These are phyloP conservation scores for Callospermophilus lateralis DNA, from an alignment of 2,113 vertebrate species.

Conservation along the genomic window DNA sequence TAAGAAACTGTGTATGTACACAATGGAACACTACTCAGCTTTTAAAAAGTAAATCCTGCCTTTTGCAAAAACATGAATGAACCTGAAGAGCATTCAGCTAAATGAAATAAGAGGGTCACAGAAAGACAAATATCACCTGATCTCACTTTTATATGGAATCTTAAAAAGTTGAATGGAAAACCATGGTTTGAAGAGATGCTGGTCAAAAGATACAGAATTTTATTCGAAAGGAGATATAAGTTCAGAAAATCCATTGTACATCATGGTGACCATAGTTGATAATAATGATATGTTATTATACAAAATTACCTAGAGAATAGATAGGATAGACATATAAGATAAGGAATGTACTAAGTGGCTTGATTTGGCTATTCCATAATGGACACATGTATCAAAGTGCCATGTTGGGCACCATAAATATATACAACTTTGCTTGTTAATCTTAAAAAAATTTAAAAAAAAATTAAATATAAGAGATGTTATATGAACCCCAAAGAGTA, in stretches of 20 bases:
- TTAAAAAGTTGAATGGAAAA: background rate
- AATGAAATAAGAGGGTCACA: background rate
- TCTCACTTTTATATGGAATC: background rate
- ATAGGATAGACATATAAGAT: background rate
- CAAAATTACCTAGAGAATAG: no score
- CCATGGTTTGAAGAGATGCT: accelerated
- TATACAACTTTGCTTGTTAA: background rate
- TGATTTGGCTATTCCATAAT: background rate
- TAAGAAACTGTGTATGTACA: background rate
- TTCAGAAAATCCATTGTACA: no score
- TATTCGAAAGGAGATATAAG: background rate
- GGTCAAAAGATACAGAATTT: no score
- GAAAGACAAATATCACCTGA: background rate
- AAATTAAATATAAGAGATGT: background rate
- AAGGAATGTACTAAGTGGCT: background rate
- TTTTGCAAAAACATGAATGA: background rate
- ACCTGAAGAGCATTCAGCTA: background rate
- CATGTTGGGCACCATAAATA: background rate
- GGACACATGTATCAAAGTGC: background rate
- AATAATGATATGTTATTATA: background rate
- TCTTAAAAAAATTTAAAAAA: background rate
- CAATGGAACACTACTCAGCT: background rate
- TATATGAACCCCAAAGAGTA: background rate
- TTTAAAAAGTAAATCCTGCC: background rate
- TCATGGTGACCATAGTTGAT: background rate